phyloP scores from a whole-genome alignment of 2,888 invertebrate species.

The Reticulitermes lucifugus region DNA sequence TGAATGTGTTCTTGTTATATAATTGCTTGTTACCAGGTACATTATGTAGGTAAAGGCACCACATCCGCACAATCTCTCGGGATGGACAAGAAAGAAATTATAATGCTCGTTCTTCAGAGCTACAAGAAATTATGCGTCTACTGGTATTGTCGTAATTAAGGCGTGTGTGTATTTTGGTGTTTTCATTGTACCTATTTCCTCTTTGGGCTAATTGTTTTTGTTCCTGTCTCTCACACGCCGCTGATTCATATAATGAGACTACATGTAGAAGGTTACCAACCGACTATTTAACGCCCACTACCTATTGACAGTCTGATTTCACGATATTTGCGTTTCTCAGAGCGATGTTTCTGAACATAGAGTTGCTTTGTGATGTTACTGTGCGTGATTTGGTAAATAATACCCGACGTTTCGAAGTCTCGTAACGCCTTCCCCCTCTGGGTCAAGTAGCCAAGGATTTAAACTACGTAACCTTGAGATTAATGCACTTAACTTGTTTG shows the following conservation, averaged over 20 bases:
- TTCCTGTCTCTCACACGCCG: background rate
- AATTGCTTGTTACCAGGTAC: background rate
- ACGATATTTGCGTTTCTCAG: too few species aligned
- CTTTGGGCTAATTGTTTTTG: background rate
- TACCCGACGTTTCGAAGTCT: too few species aligned
- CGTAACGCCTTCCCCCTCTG: too few species aligned
- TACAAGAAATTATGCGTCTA: constrained; percentile 2
- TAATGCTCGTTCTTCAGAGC: background rate
- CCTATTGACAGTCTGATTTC: too few species aligned
- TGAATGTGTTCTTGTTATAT: background rate
- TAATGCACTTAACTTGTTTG: too few species aligned
- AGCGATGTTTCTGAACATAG: too few species aligned
- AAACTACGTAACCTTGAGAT: too few species aligned
- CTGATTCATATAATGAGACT: background rate
- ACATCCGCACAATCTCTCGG: background rate
- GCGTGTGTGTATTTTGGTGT: background rate
- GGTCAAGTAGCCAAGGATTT: too few species aligned
- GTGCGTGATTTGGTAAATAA: too few species aligned
- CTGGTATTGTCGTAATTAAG: constrained; percentile 1
- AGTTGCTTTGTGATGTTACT: too few species aligned
- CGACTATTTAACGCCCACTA: too few species aligned
- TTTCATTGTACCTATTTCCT: background rate
- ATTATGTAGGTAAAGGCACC: background rate
- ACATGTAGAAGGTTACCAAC: background rate
- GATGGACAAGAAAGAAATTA: background rate